Base-by-base conservation (phyloP, 2,888 invertebrate species). In the Brachypalpus laphriformis region DNA sequence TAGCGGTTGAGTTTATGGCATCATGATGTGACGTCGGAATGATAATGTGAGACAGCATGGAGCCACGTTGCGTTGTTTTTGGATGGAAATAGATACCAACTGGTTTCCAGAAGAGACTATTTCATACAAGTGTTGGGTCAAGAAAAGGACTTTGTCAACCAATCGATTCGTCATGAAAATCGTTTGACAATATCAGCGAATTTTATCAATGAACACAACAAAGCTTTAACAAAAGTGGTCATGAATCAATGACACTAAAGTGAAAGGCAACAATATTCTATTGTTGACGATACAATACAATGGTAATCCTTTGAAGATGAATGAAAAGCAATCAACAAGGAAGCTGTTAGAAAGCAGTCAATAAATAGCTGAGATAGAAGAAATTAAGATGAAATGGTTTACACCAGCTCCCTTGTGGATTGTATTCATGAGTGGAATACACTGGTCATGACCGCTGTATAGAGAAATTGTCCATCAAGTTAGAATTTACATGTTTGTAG, bases 31-130 rank as follows among this genome's bases (percentile, higher is more conserved):
- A 65, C 72, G 47, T 78, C 54, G 71, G 18, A 8, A 57, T 63
- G 31, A 63, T 56, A 56, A 63, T 78, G 56, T 49, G 49, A 80
- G 72, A 80, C 78, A 65, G 37, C 40, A 65, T 57, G 78, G 78
- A 72, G 72, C 65, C 72, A 22, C 16, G n/a, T 42, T 22, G 20
- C 14, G 3, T 25, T n/a, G 4, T 8, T n/a, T 28, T 28, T 54
- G 0, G 3, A 54, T 54, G 28, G n/a, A 6, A 54, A 54, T 34
- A 9, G 9, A 31, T 31, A 54, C 9, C 14, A 31, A 31, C 31
- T 54, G 9, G 7, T 34, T 16, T 31, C 47, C 31, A 63, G 9
- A 18, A 11, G 31, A 3, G 7, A 18, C 18, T 45, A 16, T 11
- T 34, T 63, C 7, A 14, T 28, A 11, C n/a, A n/a, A n/a, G n/a